Percentiles rank a stretch among this genome's conserved stretches.
Conservation (phyloP, 2,797 vertebrate genomes). For the Chiroxiphia lanceolata region DNA sequence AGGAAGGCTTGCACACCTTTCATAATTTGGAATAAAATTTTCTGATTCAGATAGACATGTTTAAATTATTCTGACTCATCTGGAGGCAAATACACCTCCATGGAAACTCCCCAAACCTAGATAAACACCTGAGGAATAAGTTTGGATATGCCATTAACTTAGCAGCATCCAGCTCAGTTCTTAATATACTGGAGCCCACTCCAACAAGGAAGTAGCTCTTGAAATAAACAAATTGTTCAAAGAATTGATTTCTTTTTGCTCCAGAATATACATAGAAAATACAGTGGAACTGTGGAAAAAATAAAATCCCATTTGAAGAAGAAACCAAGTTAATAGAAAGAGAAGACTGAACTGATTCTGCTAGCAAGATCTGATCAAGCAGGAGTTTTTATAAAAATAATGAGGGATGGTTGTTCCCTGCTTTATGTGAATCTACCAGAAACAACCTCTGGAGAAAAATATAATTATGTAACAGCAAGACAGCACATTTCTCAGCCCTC, state of each 20-base stretch:
- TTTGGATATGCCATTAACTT: not conserved
- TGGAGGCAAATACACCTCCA: not conserved
- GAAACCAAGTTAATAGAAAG: not conserved
- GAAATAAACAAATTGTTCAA: slow-evolving; percentile 22
- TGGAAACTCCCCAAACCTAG: not conserved
- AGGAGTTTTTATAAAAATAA: not conserved
- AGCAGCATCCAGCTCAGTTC: not conserved
- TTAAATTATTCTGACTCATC: slow-evolving; percentile 58
- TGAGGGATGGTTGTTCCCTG: not conserved
- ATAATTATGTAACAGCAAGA: not conserved
- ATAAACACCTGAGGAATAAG: not conserved
- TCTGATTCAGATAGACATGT: slow-evolving; percentile 23
- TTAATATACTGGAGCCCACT: slow-evolving; percentile 3
- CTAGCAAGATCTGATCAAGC: not conserved
- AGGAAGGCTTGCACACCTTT: slow-evolving; percentile 5
- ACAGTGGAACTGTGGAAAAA: not conserved
- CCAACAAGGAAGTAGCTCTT: slow-evolving; percentile 10
- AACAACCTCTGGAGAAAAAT: not conserved
- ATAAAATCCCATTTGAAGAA: not conserved
- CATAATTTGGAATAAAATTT: slow-evolving; percentile 13
- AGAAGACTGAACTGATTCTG: not conserved
- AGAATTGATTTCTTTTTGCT: slow-evolving; percentile 8
- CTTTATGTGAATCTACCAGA: not conserved
- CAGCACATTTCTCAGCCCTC: not conserved
- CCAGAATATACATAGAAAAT: not conserved